phyloP scores from a whole-genome alignment of 1,140 invertebrate species.

The Solen grandis region DNA sequence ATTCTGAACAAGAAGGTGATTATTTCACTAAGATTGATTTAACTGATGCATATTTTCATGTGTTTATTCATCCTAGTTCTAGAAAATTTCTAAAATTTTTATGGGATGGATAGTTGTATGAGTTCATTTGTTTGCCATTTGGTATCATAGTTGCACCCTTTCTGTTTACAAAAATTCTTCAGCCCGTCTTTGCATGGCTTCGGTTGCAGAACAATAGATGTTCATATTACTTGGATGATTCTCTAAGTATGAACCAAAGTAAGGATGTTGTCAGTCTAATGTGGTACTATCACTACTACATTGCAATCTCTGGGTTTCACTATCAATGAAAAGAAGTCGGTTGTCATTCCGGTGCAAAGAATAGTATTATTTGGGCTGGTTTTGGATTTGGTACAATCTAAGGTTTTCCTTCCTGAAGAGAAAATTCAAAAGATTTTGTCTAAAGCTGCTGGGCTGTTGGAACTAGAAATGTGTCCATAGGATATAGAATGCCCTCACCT shows the following conservation, averaged over 20 bases:
- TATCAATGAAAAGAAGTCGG: too few relatives aligned
- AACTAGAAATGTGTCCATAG: too few relatives aligned
- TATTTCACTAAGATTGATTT: constrained; percentile 33
- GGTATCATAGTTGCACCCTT: background rate
- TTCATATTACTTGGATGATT: constrained; percentile 58
- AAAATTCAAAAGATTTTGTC: constrained; percentile 40
- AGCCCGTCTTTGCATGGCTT: constrained; percentile 41
- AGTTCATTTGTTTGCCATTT: constrained; percentile 26
- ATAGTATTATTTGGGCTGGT: constrained; percentile 49
- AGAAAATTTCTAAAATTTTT: constrained; percentile 37
- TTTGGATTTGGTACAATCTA: constrained; percentile 44
- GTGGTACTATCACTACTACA: background rate
- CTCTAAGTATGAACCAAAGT: constrained; percentile 28
- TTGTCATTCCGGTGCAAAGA: too few relatives aligned
- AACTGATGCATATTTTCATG: constrained; percentile 25
- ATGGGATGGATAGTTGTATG: constrained; percentile 5
- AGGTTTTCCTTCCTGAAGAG: constrained; percentile 45
- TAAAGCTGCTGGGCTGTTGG: background rate
- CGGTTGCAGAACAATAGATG: constrained; percentile 26
- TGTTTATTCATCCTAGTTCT: background rate
- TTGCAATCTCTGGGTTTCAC: too few relatives aligned
- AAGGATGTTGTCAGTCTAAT: constrained; percentile 2
- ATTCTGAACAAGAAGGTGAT: constrained; percentile 26
- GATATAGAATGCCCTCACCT: too few relatives aligned
- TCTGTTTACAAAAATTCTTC: constrained; percentile 47